These are phyloP conservation scores for Helostoma temminkii DNA, from an alignment of 2,797 vertebrate species.

Conservation along the genomic window DNA sequence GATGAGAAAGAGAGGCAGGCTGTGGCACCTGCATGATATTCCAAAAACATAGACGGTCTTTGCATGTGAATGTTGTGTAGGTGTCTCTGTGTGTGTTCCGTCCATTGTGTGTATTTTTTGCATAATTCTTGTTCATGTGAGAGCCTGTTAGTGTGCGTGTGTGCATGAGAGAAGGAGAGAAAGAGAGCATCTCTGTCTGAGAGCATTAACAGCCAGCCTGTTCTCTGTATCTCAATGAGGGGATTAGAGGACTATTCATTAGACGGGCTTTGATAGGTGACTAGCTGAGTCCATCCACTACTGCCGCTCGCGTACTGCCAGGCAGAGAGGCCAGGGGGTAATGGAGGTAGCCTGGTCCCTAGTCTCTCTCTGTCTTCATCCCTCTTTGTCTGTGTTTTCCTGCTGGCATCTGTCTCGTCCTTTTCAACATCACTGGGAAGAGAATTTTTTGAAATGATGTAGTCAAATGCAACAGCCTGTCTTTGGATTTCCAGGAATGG, in stretches of 20 bases:
- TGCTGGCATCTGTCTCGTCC: constrained; percentile 33
- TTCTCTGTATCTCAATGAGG: constrained; percentile 79
- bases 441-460: constrained; percentile 9
- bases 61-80: constrained; percentile 65
- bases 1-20: constrained; percentile 21
- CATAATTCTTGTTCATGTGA: constrained; percentile 38
- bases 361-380: constrained; percentile 49
- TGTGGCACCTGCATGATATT: constrained; percentile 58
- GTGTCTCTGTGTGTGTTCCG: constrained; percentile 34
- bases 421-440: constrained; percentile 38
- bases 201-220: constrained; percentile 72
- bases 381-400: constrained; percentile 38
- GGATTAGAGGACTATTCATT: constrained; percentile 81
- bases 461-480: constrained; percentile 17
- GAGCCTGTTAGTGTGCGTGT: constrained; percentile 25
- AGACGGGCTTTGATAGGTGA: constrained; percentile 77
- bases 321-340: constrained; percentile 64
- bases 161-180: constrained; percentile 30
- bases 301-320: constrained; percentile 53
- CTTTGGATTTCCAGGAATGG: constrained; percentile 5
- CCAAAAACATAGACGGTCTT: constrained; percentile 46
- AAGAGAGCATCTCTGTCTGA: constrained; percentile 55
- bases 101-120: constrained; percentile 23
- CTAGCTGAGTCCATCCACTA: constrained; percentile 56
- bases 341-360: constrained; percentile 57